Conservation (phyloP, 1,140 invertebrate genomes). For the Stenopsyche tienmushanensis region DNA sequence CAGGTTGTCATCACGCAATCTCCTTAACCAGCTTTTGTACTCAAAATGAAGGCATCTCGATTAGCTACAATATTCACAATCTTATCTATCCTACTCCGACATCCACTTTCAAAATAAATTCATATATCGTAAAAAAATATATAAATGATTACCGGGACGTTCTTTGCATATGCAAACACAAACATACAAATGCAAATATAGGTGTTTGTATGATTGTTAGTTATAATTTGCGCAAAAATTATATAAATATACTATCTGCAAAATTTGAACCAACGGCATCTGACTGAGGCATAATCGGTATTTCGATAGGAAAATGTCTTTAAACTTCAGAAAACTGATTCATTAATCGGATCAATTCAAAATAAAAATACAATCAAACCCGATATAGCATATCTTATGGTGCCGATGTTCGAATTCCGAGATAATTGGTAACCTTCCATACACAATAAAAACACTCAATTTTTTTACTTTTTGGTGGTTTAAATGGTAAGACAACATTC, state of each 20-base stretch:
- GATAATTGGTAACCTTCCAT: conserved; percentile 35
- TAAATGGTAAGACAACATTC: conserved; percentile 23
- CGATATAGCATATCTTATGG: too few relatives aligned
- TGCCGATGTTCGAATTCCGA: conserved; percentile 14
- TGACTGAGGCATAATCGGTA: conserved; percentile 24
- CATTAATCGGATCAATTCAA: neutral
- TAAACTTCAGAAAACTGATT: too few relatives aligned
- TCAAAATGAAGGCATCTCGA: conserved; percentile 30
- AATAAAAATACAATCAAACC: neutral
- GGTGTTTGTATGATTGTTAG: neutral
- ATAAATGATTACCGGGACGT: conserved; percentile 8
- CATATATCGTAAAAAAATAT: neutral
- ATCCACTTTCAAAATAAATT: neutral
- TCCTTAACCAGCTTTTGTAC: conserved; percentile 21
- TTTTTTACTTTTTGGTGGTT: conserved; percentile 25
- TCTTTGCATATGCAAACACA: conserved; percentile 21
- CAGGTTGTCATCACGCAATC: conserved; percentile 8
- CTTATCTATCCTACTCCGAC: conserved; percentile 20
- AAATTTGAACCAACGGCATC: conserved; percentile 36
- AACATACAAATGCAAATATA: conserved; percentile 4
- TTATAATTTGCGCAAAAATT: conserved; percentile 13
- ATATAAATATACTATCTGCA: neutral
- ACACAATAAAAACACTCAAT: conserved; percentile 33
- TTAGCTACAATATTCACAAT: conserved; percentile 27
- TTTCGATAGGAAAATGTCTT: conserved; percentile 4